Base-by-base conservation (phyloP, 2,113 vertebrate species). In the Pimephales promelas region DNA sequence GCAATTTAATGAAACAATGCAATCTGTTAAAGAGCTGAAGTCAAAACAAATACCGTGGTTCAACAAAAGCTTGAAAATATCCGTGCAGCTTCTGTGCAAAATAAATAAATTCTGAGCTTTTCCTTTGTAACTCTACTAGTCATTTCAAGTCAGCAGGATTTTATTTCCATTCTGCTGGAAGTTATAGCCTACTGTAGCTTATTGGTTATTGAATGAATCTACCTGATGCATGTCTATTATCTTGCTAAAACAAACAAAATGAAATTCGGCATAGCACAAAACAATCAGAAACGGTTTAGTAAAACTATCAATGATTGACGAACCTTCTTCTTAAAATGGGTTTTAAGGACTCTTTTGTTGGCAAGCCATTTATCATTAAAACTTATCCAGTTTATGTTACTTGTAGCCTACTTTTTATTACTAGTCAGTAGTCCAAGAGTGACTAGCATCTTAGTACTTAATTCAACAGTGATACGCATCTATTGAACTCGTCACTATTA, bases 1-100 rank as follows among this genome's bases (percentile, higher is more conserved):
- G 81, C 78, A 66, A 81, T 57, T 77, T 76, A 83, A 85, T 72
- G 40, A 85, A 85, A 81, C 81, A 81, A 77, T 61, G 70, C 70
- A 83, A 87, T 56, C 79, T 73, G 72, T 82, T 84, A 61, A 72
- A 52, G 71, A 57, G 34, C 57, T 22, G 26, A 52, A 87, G 82
- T 78, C 54, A 80, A 83, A 83, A 71, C 49, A 71, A 24, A 18
- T 74, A 9, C 22, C 34, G 28, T 18, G 0, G 34, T 71, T 40
- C 73, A 54, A 79, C 28, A 73, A 28, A 49, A 64, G 3, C 62
- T 52, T 43, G 18, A 56, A 70, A 74, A 59, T 24, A 28, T 47
- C 3, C 36, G 4, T 54, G 20, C 22, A 36, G 61, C 24, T 77
- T 76, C 36, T 61, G 49, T 24, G 26, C 10, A 54, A 28, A 18